Base-by-base conservation (phyloP, 1,140 invertebrate genomes). In the Probaryconus sp. region DNA sequence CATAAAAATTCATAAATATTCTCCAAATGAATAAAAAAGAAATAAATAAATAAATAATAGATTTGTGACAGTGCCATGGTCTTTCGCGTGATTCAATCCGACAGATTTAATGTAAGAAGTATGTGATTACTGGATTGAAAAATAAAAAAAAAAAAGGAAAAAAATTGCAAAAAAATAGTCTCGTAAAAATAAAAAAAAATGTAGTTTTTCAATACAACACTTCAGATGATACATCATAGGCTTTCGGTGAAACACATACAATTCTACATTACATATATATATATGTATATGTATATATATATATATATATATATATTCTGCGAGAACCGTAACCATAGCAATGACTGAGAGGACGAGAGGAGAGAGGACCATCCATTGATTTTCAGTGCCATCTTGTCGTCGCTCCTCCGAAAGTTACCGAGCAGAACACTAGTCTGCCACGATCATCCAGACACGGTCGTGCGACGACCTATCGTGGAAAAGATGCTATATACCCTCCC, bases 321-420 rank as follows among this genome's bases (percentile, higher is more conserved):
- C 28, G 70, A 81, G 83, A 78, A 72, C 80, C 80, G 85, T 84
- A 84, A 85, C 83, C 83, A 86, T 85, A 86, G 86, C 82, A 82
- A 86, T 85, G 81, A 85, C 79, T 81, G 79, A 81, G 74, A 67
- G 50, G 71, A 69, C 50, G 40, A 56, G 45, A 48, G 58, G 55
- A 76, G 70, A 76, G 73, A 81, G 65, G 76, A 71, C 76, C 75
- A 82, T 81, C 78, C 83, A 87, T 87, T 85, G 85, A 87, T 87
- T 87, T 87, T 87, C 83, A 86, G 83, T 84, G 83, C 84, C 84
- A 85, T 85, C 84, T 85, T 85, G 84, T 85, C 84, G 83, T 82
- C 78, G 80, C 76, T 80, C 71, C 78, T 76, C 33, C 60, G 67
- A 75, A 80, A 73, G 70, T 69, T 70, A 63, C 64, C 58, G 43